Conservation (phyloP, 2,888 invertebrate species). For the Anoplius nigerrimus region DNA sequence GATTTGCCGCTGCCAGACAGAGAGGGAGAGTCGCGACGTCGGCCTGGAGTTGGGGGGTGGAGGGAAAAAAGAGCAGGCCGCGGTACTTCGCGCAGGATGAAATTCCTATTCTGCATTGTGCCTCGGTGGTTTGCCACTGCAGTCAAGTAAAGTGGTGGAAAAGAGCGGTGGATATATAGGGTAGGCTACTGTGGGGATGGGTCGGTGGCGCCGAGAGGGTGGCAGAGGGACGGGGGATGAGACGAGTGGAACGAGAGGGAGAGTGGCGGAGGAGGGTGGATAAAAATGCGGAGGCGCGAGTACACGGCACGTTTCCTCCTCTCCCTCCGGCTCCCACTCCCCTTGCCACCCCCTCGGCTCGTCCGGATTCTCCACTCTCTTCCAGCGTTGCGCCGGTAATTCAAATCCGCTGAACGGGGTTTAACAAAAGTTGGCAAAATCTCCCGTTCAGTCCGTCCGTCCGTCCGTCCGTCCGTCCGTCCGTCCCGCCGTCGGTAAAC, state of each 20-base stretch:
- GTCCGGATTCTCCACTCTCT: background rate
- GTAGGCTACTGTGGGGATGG: too few relatives aligned
- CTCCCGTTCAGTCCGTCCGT: background rate
- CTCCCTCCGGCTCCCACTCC: background rate
- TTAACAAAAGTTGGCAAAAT: conserved; percentile 13
- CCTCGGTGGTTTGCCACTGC: conserved; percentile 45
- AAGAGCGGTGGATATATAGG: conserved; percentile 24
- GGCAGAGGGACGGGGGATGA: too few relatives aligned
- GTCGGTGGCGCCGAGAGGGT: conserved; percentile 13
- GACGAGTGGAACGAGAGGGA: conserved; percentile 8
- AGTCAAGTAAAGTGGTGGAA: conserved; percentile 44
- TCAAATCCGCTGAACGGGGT: conserved; percentile 11
- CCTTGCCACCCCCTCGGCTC: background rate
- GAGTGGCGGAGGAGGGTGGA: conserved; percentile 2
- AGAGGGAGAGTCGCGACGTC: background rate
- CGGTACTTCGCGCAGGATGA: conserved; percentile 41
- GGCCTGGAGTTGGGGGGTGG: conserved; percentile 6
- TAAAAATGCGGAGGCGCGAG: conserved; percentile 15
- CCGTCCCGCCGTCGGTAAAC: background rate
- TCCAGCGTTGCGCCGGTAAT: conserved; percentile 1
- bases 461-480: background rate
- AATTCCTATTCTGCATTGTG: conserved; percentile 49
- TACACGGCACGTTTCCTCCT: conserved; percentile 4
- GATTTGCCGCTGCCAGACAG: background rate
- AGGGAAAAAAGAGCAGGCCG: conserved; percentile 19